These are phyloP conservation scores for Danaus chrysippus DNA, from an alignment of 2,888 invertebrate species.

Conservation along the genomic window DNA sequence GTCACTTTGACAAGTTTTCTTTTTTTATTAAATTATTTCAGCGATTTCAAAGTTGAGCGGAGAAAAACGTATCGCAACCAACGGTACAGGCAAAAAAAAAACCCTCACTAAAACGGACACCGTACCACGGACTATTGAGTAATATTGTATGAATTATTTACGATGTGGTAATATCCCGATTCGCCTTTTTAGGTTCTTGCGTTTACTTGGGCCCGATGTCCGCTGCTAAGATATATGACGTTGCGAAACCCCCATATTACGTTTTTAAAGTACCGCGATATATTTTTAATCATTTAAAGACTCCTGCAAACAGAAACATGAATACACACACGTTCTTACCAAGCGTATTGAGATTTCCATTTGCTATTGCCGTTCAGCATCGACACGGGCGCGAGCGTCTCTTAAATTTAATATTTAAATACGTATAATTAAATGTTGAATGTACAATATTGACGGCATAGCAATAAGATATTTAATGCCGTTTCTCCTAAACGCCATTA, in stretches of 20 bases:
- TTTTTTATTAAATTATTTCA: slow-evolving; percentile 21
- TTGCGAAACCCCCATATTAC: slow-evolving; percentile 28
- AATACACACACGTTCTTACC: no score
- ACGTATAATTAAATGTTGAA: no score
- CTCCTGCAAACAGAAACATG: no score
- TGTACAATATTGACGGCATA: not conserved
- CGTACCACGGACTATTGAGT: slow-evolving; percentile 68
- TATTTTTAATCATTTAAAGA: no score
- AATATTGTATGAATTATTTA: slow-evolving; percentile 76
- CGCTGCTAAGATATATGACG: slow-evolving; percentile 38
- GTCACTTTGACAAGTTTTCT: slow-evolving; percentile 9
- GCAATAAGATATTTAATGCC: slow-evolving; percentile 19
- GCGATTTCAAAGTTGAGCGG: slow-evolving; percentile 49
- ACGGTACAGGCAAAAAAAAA: slow-evolving; percentile 44
- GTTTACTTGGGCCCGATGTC: slow-evolving; percentile 35
- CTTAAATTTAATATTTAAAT: no score
- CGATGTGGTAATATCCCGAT: slow-evolving; percentile 66
- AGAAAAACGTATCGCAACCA: slow-evolving; percentile 50
- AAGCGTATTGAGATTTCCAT: no score
- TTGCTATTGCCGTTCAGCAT: no score
- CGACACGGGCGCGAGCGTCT: no score
- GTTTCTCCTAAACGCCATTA: slow-evolving; percentile 29
- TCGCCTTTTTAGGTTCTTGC: slow-evolving; percentile 58
- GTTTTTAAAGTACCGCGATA: slow-evolving; percentile 16
- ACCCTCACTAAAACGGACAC: slow-evolving; percentile 55